A percentile compares a stretch with the other conserved stretches of the same genome.
These are phyloP conservation scores for Apamea anceps DNA, from an alignment of 2,888 invertebrate species.

Conservation along the genomic window DNA sequence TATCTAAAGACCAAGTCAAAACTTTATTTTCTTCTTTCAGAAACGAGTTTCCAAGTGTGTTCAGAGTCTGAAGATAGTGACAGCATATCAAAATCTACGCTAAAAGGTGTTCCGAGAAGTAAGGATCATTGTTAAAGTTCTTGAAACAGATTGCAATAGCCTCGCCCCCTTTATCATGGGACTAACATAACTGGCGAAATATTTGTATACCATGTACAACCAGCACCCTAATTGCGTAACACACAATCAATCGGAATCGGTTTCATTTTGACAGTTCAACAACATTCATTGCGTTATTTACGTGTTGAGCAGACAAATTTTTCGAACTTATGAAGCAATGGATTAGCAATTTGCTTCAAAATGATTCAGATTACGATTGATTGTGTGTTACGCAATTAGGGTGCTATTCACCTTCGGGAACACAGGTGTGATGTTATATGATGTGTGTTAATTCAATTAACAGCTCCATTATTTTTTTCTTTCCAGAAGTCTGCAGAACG, in stretches of 20 bases:
- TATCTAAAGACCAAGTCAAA: no score
- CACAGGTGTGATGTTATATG: not conserved
- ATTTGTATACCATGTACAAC: no score
- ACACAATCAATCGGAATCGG: no score
- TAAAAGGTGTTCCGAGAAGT: slow-evolving; percentile 88
- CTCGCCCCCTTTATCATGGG: not conserved
- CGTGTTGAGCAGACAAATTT: no score
- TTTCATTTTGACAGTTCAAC: no score
- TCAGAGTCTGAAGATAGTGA: slow-evolving; percentile 89
- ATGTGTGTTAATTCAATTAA: not conserved
- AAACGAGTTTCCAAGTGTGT: slow-evolving; percentile 89
- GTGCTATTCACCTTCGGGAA: not conserved
- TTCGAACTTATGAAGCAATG: no score
- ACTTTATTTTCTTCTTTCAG: slow-evolving; percentile 74
- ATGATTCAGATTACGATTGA: no score
- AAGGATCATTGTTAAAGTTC: slow-evolving; percentile 59
- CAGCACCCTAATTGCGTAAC: no score
- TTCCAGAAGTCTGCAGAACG: slow-evolving; percentile 85
- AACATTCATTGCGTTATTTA: no score
- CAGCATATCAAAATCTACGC: slow-evolving; percentile 88
- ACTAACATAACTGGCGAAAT: not conserved
- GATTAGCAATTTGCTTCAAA: no score
- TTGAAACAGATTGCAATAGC: not conserved
- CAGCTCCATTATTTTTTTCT: not conserved
- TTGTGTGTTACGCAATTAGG: no score